Percentiles rank a stretch among this genome's conserved stretches.
Evolutionary conservation across 2,888 invertebrate species (phyloP).

Genomic region (Drosophila recens): DNA sequence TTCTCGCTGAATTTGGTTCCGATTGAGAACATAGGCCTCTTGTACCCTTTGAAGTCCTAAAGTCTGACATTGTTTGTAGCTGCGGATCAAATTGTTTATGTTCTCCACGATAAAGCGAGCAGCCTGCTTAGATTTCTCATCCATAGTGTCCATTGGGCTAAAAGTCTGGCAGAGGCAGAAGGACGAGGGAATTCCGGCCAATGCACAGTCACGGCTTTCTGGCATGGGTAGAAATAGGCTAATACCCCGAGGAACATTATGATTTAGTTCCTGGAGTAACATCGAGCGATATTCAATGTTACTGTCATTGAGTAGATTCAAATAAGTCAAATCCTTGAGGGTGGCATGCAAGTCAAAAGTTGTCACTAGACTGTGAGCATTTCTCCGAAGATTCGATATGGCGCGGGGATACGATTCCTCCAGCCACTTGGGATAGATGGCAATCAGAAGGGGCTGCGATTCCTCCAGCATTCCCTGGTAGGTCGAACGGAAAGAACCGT

Average conservation of each 20-base stretch:
- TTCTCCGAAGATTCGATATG: constrained; percentile 88
- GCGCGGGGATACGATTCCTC: constrained; percentile 87
- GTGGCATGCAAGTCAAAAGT: constrained; percentile 94
- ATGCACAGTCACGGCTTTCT: constrained; percentile 89
- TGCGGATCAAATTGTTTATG: constrained; percentile 34
- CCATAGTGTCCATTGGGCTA: constrained; percentile 5
- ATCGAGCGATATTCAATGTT: constrained; percentile 83
- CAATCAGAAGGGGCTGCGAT: constrained; percentile 91
- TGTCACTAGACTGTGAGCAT: constrained; percentile 90
- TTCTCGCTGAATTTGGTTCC: not conserved
- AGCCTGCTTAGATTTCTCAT: constrained; percentile 28
- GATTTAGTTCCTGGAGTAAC: constrained; percentile 58
- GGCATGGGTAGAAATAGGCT: constrained; percentile 92
- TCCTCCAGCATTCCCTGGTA: constrained; percentile 94
- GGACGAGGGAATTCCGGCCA: constrained; percentile 91
- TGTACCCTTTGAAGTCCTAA: constrained; percentile 29
- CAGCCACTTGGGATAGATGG: constrained; percentile 91
- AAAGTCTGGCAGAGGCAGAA: constrained; percentile 92
- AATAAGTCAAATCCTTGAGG: constrained; percentile 88
- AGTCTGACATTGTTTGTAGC: constrained; percentile 16
- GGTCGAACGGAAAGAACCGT: constrained; percentile 91
- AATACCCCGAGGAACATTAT: constrained; percentile 86
- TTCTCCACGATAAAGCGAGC: constrained; percentile 50
- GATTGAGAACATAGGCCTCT: constrained; percentile 27
- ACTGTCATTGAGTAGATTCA: constrained; percentile 85